phyloP scores from a whole-genome alignment of 2,888 invertebrate species.

The Lottia gigantea region DNA sequence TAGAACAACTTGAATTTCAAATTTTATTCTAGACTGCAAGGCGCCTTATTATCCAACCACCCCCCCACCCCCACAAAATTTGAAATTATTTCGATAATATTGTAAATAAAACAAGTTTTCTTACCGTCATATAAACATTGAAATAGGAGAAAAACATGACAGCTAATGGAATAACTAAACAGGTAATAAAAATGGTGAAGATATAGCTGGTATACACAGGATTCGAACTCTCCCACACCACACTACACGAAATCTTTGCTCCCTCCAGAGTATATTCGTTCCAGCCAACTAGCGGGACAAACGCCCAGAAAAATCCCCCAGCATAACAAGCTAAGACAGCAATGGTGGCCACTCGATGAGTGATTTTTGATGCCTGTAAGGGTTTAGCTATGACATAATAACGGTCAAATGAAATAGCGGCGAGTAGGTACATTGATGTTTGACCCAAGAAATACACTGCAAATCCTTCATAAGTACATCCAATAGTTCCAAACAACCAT shows the following conservation, averaged over 20 bases:
- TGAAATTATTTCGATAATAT: too few relatives aligned
- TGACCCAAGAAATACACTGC: conserved; percentile 51
- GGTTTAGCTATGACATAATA: conserved; percentile 58
- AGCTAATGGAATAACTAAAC: conserved; percentile 46
- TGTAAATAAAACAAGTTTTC: conserved; percentile 17
- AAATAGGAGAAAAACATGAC: conserved; percentile 48
- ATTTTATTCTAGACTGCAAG: too few relatives aligned
- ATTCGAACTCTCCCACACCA: conserved; percentile 40
- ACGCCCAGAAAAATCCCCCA: conserved; percentile 48
- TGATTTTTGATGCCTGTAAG: conserved; percentile 40
- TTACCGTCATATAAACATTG: conserved; percentile 50
- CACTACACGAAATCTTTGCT: conserved; percentile 43
- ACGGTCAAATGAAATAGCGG: conserved; percentile 53
- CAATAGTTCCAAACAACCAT: conserved; percentile 35
- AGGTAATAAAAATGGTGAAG: conserved; percentile 47
- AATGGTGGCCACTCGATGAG: conserved; percentile 36
- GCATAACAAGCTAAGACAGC: conserved; percentile 36
- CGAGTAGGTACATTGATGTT: conserved; percentile 49
- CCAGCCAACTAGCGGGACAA: conserved; percentile 56
- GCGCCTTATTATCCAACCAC: too few relatives aligned
- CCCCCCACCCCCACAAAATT: too few relatives aligned
- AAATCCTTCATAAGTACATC: conserved; percentile 53
- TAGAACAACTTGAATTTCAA: too few relatives aligned
- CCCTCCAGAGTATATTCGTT: conserved; percentile 51
- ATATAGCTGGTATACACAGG: conserved; percentile 43